These are phyloP conservation scores for Xiphophorus birchmanni DNA, from an alignment of 2,797 vertebrate species.

Conservation along the genomic window DNA sequence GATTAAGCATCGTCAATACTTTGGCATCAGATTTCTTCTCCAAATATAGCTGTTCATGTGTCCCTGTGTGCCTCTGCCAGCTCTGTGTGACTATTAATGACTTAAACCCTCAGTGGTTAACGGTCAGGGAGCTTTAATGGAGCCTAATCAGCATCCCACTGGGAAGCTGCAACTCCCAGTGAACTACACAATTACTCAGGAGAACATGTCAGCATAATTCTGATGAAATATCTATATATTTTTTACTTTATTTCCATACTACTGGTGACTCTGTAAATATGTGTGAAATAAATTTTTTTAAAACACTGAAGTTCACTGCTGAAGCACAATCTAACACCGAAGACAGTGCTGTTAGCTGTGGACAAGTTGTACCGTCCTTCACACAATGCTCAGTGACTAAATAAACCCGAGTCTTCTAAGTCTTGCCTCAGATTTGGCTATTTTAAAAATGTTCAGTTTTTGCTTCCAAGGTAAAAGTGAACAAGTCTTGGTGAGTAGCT, in stretches of 20 bases:
- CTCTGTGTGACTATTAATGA: conserved; percentile 12
- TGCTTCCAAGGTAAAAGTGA: background rate
- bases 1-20: conserved; percentile 10
- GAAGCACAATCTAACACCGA: background rate
- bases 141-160: conserved; percentile 62
- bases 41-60: background rate
- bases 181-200: conserved; percentile 23
- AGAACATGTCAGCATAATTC: conserved; percentile 17
- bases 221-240: background rate
- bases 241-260: background rate
- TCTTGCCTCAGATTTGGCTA: background rate
- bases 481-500: background rate
- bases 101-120: conserved; percentile 44
- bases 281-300: background rate
- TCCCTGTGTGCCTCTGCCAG: conserved; percentile 20
- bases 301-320: background rate
- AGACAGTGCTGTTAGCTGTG: background rate
- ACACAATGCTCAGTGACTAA: background rate
- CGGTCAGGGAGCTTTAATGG: conserved; percentile 68
- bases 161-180: conserved; percentile 50
- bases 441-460: background rate
- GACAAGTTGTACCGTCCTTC: background rate
- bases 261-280: background rate
- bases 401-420: background rate
- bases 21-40: background rate